Conservation (phyloP, 1,140 invertebrate species). For the Musca vetustissima region DNA sequence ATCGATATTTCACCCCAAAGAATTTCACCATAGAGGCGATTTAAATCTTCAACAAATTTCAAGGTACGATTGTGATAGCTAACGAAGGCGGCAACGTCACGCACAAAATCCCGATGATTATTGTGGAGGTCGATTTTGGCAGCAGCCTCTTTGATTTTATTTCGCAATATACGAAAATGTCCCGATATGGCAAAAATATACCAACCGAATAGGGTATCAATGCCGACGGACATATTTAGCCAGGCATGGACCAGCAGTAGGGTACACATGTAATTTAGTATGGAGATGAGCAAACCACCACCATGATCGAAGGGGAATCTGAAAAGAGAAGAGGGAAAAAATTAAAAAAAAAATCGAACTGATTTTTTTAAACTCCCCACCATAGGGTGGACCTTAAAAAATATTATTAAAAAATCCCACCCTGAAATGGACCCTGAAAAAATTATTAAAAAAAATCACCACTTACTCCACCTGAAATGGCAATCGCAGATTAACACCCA, state of each 20-base stretch:
- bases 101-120: not conserved
- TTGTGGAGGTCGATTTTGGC: not conserved
- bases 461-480: not conserved
- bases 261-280: not conserved
- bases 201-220: slow-evolving; percentile 22
- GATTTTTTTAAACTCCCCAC: no score
- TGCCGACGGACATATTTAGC: not conserved
- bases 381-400: no score
- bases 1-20: no score
- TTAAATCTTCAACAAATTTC: not conserved
- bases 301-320: slow-evolving; percentile 15
- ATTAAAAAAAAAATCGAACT: not conserved
- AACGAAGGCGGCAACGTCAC: not conserved
- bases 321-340: not conserved
- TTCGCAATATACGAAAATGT: slow-evolving; percentile 20
- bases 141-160: not conserved
- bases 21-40: no score
- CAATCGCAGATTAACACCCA: not conserved
- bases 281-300: not conserved
- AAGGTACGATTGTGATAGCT: slow-evolving; percentile 6
- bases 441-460: no score
- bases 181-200: slow-evolving; percentile 20
- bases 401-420: no score
- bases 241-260: not conserved
- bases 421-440: no score